Evolutionary conservation across 1,140 invertebrate genomes (phyloP), one percentile per base, ranked within the genome.

Genomic region (Anoplolepis gracilipes): DNA sequence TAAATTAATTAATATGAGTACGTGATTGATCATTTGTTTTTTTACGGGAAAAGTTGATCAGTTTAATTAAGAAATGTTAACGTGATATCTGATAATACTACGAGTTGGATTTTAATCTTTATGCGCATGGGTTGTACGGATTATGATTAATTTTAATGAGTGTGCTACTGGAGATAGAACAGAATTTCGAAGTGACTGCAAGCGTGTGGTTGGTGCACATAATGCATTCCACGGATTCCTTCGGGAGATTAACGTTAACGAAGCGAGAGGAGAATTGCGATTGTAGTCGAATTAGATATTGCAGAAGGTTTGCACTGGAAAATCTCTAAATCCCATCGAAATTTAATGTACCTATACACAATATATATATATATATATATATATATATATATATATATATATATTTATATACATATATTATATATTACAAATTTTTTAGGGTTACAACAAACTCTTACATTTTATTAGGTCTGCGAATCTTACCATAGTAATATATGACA

Each of bases 151-250:
- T 82, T 82, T 72, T 72, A 36, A 59, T 49, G 65, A 82, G 49
- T 59, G 49, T 59, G 65, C 55, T 57, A 53, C 28, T 30, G 36
- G 67, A 82, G 67, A 46, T 81, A 55, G 65, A 81, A 25, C 65
- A 81, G 78, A 81, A 82, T 82, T 82, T 82, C 67, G 13, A 73
- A 82, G 78, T 72, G 67, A 69, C n/a, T 73, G 39, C 67, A 69
- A 82, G 67, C 25, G 39, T 73, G 36, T 46, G 53, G 36, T 59
- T 72, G 39, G 67, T 36, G 13, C 78, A 59, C 39, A 59, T 82
- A 82, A 82, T 82, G 67, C 78, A 69, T 82, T 81, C 65, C 65
- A 53, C 36, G 19, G 67, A 82, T 82, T 82, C 78, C 78, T 82
- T 61, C 67, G 78, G 67, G 78, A 82, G 53, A 70, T 82, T 82